Evolutionary conservation across 2,113 vertebrate genomes (phyloP).

Genomic region (Saccopteryx leptura): DNA sequence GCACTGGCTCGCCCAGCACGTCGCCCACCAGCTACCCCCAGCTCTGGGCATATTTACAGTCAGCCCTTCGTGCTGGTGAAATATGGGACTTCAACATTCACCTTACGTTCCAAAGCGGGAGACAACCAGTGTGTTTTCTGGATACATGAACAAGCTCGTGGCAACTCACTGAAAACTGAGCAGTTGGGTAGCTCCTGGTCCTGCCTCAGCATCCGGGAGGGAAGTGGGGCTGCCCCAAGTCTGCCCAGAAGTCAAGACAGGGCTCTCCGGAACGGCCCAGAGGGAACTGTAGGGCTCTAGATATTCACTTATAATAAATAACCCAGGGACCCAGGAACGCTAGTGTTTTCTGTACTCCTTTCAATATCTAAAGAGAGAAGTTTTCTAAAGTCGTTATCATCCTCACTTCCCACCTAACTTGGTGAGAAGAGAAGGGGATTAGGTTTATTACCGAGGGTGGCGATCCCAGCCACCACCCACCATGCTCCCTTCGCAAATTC

Average conservation of each 20-base stretch:
- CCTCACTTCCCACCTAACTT: neutral
- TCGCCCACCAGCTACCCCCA: neutral
- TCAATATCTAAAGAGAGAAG: neutral
- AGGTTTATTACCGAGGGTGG: neutral
- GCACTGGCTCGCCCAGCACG: neutral
- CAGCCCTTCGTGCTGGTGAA: neutral
- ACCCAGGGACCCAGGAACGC: neutral
- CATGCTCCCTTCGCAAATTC: neutral
- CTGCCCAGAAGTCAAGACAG: neutral
- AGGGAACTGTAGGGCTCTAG: neutral
- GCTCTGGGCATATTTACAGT: neutral
- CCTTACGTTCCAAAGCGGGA: neutral
- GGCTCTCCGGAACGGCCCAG: neutral
- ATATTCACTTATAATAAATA: neutral
- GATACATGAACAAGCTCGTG: neutral
- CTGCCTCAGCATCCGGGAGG: neutral
- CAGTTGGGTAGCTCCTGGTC: neutral
- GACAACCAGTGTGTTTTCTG: conserved; percentile 16
- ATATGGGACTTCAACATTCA: neutral
- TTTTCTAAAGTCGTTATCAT: neutral
- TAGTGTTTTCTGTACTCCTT: neutral
- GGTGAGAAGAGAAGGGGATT: neutral
- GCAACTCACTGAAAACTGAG: neutral
- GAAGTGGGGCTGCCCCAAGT: accelerated
- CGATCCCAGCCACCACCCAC: neutral